A percentile compares a stretch with the other conserved stretches of the same genome.
Evolutionary conservation across 2,113 vertebrate species (phyloP).

Genomic region (Acanthochromis polyacanthus): DNA sequence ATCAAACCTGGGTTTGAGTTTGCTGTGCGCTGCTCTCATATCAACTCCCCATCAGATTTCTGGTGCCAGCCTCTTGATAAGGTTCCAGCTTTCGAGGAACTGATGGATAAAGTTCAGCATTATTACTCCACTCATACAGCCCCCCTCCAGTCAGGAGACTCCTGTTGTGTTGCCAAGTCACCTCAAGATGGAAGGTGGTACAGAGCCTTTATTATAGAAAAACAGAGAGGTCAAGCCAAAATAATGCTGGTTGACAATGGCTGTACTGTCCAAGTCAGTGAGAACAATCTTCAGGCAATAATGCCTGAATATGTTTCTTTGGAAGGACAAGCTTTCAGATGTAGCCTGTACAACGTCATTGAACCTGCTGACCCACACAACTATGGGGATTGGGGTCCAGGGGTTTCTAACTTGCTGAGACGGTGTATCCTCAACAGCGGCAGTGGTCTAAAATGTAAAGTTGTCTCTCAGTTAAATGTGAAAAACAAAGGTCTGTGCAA

Average conservation of each 20-base stretch:
- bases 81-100: conserved; percentile 76
- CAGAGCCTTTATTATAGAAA: conserved; percentile 83
- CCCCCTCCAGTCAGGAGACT: conserved; percentile 79
- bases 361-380: conserved; percentile 66
- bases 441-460: conserved; percentile 80
- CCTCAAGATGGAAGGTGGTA: conserved; percentile 87
- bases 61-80: conserved; percentile 88
- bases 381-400: conserved; percentile 71
- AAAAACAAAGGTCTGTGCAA: conserved; percentile 79
- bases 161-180: conserved; percentile 86
- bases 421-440: conserved; percentile 74
- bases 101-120: conserved; percentile 88
- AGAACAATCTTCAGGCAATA: conserved; percentile 83
- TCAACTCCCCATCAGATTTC: conserved; percentile 87
- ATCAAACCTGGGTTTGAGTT: conserved; percentile 87
- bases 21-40: conserved; percentile 83
- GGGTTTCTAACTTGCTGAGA: conserved; percentile 73
- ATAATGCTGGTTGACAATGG: conserved; percentile 91
- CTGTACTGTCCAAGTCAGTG: conserved; percentile 75
- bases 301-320: conserved; percentile 83
- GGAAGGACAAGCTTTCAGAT: conserved; percentile 90
- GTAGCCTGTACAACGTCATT: conserved; percentile 82
- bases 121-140: conserved; percentile 82
- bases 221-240: conserved; percentile 50
- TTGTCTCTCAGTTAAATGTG: conserved; percentile 80